Percentiles rank a stretch among this genome's conserved stretches.
Evolutionary conservation across 1,140 invertebrate genomes (phyloP).

Genomic region (Drosophila nikananu): DNA sequence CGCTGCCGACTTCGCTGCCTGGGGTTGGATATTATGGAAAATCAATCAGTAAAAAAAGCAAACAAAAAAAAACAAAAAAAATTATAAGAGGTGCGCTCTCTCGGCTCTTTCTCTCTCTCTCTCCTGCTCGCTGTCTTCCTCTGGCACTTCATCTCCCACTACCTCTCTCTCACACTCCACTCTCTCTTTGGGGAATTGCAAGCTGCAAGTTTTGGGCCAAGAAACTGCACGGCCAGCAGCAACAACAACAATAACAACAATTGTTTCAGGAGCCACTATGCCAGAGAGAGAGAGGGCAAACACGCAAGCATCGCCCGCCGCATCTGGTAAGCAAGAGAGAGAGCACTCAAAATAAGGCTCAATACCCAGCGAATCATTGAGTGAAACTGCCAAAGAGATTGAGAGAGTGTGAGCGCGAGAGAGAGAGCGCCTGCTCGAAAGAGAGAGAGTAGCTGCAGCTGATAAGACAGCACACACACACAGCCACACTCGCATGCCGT

Average conservation of each 20-base stretch:
- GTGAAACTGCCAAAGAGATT: constrained; percentile 51
- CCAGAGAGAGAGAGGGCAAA: constrained; percentile 1
- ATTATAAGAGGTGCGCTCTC: constrained; percentile 26
- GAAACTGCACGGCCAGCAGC: constrained; percentile 42
- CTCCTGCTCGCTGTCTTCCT: constrained; percentile 5
- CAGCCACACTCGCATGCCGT: constrained; percentile 18
- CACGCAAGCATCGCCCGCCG: background rate
- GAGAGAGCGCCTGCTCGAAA: constrained; percentile 40
- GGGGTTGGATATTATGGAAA: constrained; percentile 75
- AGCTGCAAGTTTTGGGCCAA: constrained; percentile 57
- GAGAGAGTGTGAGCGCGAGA: constrained; percentile 28
- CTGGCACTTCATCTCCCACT: background rate
- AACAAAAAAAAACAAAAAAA: constrained; percentile 36
- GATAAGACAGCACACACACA: constrained; percentile 69
- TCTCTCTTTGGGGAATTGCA: constrained; percentile 7
- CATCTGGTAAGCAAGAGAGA: constrained; percentile 7
- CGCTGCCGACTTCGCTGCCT: constrained; percentile 32
- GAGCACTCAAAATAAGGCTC: constrained; percentile 68
- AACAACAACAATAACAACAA: constrained; percentile 45
- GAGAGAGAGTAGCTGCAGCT: constrained; percentile 64
- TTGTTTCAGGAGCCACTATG: constrained; percentile 15
- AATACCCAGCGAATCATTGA: constrained; percentile 76
- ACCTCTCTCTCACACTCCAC: constrained; percentile 11
- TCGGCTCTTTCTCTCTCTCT: constrained; percentile 6
- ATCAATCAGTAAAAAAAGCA: constrained; percentile 73